A percentile compares a stretch with the other conserved stretches of the same genome.
These are phyloP conservation scores for Champsocephalus gunnari DNA, from an alignment of 2,797 vertebrate genomes.

Conservation along the genomic window DNA sequence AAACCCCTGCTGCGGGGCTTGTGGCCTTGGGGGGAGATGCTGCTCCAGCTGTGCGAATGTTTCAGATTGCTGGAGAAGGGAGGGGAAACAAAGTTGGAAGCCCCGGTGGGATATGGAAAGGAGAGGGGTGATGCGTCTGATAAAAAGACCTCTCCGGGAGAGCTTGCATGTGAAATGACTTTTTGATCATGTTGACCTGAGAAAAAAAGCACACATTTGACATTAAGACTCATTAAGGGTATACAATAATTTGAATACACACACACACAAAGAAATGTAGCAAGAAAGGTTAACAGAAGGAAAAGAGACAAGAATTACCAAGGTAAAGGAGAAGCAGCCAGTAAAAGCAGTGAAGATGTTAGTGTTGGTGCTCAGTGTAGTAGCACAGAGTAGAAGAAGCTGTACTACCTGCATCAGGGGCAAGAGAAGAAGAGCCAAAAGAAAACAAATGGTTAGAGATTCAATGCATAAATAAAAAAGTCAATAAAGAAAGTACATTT, in stretches of 20 bases:
- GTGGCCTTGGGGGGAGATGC: slow-evolving; percentile 65
- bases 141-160: slow-evolving; percentile 76
- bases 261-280: no score
- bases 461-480: slow-evolving; percentile 44
- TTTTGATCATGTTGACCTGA: slow-evolving; percentile 87
- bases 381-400: slow-evolving; percentile 96
- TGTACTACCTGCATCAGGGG: slow-evolving; percentile 93
- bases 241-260: no score
- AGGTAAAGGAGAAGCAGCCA: slow-evolving; percentile 96
- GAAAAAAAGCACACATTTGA: slow-evolving; percentile 43
- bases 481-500: slow-evolving; percentile 43
- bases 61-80: slow-evolving; percentile 78
- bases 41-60: slow-evolving; percentile 79
- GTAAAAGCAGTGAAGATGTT: slow-evolving; percentile 96
- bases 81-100: slow-evolving; percentile 80
- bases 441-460: slow-evolving; percentile 66
- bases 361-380: slow-evolving; percentile 99
- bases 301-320: slow-evolving; percentile 89
- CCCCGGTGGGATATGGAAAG: slow-evolving; percentile 83
- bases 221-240: not conserved
- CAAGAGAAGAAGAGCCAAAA: slow-evolving; percentile 85
- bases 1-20: slow-evolving; percentile 69
- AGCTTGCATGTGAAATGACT: slow-evolving; percentile 84
- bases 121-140: slow-evolving; percentile 85
- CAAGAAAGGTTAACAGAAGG: slow-evolving; percentile 78